Evolutionary conservation across 1,140 invertebrate species (phyloP).

Genomic region (Drosophila sulfurigaster): DNA sequence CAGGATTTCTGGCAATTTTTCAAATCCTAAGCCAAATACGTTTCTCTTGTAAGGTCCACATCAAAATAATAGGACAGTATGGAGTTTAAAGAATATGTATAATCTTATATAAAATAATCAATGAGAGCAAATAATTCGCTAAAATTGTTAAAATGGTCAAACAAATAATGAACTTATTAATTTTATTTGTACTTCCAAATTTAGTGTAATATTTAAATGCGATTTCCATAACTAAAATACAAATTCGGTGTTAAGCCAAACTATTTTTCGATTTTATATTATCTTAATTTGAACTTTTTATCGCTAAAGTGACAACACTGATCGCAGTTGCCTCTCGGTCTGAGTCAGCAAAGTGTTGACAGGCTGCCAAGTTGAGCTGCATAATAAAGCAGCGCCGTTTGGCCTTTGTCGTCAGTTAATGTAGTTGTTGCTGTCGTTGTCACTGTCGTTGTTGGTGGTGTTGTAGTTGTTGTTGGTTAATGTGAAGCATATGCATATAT

Average conservation of each 20-base stretch:
- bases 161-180: too few relatives aligned
- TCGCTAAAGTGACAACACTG: neutral
- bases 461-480: neutral
- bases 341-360: constrained; percentile 61
- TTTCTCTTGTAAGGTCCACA: too few relatives aligned
- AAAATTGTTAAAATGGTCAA: too few relatives aligned
- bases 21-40: neutral
- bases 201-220: too few relatives aligned
- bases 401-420: constrained; percentile 33
- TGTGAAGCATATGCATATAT: constrained; percentile 8
- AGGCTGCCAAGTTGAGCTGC: constrained; percentile 48
- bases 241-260: too few relatives aligned
- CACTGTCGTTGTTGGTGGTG: neutral
- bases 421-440: neutral
- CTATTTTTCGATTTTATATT: too few relatives aligned
- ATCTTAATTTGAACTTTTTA: neutral
- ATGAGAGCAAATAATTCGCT: too few relatives aligned
- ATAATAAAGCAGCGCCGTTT: constrained; percentile 57
- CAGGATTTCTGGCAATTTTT: neutral
- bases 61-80: too few relatives aligned
- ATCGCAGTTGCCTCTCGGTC: constrained; percentile 12
- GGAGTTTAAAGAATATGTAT: too few relatives aligned
- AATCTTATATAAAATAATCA: too few relatives aligned
- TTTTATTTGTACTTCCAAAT: too few relatives aligned
- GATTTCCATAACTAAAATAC: too few relatives aligned